phyloP scores from a whole-genome alignment of 2,888 invertebrate species.

The Drosophila ustulata region DNA sequence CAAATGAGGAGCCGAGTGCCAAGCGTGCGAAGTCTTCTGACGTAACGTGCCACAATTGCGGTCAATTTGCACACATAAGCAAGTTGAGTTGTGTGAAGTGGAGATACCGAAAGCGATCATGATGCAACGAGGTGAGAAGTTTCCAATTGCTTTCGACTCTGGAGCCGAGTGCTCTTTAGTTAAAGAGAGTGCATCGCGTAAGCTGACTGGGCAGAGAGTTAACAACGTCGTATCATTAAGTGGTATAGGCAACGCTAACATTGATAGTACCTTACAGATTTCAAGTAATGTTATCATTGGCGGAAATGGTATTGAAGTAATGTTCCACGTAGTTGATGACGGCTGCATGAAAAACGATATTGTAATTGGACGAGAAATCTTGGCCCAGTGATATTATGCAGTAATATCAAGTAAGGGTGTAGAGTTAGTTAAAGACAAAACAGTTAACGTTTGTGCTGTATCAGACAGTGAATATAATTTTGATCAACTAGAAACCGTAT shows the following conservation, averaged over 20 bases:
- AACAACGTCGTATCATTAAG: no score
- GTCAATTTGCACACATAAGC: neutral
- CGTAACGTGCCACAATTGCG: neutral
- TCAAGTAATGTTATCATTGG: constrained; percentile 7
- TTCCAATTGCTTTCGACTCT: neutral
- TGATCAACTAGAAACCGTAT: no score
- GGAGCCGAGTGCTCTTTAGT: neutral
- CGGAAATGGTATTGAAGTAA: constrained; percentile 7
- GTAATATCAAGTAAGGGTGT: constrained; percentile 8
- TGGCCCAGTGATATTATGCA: constrained; percentile 19
- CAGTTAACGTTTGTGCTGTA: no score
- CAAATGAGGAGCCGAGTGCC: neutral
- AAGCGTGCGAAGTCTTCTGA: neutral
- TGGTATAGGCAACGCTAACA: no score
- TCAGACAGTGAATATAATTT: no score
- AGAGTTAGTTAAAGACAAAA: constrained; percentile 5
- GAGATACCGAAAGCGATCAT: constrained; percentile 5
- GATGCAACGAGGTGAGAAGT: constrained; percentile 14
- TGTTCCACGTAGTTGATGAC: constrained; percentile 17
- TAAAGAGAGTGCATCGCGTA: constrained; percentile 13
- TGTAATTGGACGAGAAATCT: neutral
- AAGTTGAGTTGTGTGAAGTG: neutral
- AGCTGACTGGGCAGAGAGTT: constrained; percentile 1
- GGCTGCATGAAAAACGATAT: constrained; percentile 22
- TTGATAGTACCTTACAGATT: constrained; percentile 1